Percentiles rank a stretch among this genome's conserved stretches.
Conservation (phyloP, 2,113 vertebrate species). For the Cryptotis parvus region DNA sequence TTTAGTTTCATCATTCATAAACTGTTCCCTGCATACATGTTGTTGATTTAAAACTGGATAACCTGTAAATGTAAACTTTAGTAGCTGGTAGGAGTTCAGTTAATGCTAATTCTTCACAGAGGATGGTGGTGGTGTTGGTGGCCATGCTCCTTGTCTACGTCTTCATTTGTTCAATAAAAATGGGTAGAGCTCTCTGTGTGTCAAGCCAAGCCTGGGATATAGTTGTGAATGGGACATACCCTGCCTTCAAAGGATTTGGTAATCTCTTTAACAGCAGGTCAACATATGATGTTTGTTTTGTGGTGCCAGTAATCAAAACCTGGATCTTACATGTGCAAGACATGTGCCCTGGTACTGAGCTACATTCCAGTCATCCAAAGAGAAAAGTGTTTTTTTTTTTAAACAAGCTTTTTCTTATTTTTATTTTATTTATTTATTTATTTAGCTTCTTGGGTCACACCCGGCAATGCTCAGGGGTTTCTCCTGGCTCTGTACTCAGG, state of each 20-base stretch:
- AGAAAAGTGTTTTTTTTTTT: neutral
- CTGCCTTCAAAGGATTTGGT: neutral
- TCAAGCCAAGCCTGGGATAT: neutral
- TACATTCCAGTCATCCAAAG: too few relatives aligned
- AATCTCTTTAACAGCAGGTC: neutral
- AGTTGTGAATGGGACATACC: neutral
- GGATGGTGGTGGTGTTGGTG: neutral
- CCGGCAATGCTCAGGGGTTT: too few relatives aligned
- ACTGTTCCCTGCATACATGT: neutral
- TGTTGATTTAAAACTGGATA: neutral
- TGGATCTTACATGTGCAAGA: too few relatives aligned
- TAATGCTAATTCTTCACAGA: neutral
- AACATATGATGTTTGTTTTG: neutral
- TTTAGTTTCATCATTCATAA: neutral
- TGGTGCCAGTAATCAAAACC: neutral
- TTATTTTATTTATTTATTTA: too few relatives aligned
- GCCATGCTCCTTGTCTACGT: neutral
- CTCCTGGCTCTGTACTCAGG: too few relatives aligned
- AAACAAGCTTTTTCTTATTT: too few relatives aligned
- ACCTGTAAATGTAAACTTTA: neutral
- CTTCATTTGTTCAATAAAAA: neutral
- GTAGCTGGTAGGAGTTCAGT: neutral
- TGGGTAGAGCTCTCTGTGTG: neutral
- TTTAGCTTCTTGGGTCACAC: too few relatives aligned
- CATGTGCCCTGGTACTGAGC: too few relatives aligned